Evolutionary conservation across 2,888 invertebrate species (phyloP), one percentile per base, ranked within the genome.

Genomic region (Helobdella robusta): DNA sequence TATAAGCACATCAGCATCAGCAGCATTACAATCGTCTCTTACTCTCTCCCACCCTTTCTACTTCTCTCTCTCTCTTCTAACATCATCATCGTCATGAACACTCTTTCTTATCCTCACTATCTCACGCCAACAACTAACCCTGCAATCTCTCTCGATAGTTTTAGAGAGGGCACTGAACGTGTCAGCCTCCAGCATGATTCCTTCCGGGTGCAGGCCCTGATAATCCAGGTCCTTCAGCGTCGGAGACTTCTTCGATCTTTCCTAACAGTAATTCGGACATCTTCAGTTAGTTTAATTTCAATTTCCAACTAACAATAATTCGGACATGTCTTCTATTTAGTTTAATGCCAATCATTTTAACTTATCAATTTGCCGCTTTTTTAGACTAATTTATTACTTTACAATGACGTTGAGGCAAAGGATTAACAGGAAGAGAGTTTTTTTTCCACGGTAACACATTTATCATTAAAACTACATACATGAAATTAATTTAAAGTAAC

Each of bases 151-250:
- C 79, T 92, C 90, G 79, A 99, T 92, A 3, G 97, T 97, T 82
- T 93, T 94, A 40, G 94, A 87, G 68, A 98, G 84, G 32, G 95
- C 94, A 72, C 85, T 88, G 77, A 94, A 93, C 0, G 95, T 97
- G 76, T 95, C 93, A 0, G 92, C 89, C 78, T 98, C 98, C 66
- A 99, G 83, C 75, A 91, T 71, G 30, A 98, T 86, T 15, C 97
- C 97, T 74, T 94, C 93, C 0, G 90, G 86, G 82, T 98, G 94
- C 74, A 90, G 89, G 73, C 95, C 95, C 85, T 93, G 88, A 77
- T 98, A 98, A 81, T 99, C 98, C 71, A 98, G 82, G 82, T 99
- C 98, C 82, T 98, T 98, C 79, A 89, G 91, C 0, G 97, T 97
- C 0, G 97, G 92, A 11, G 90, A 91, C 66, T 84, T 84, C 80